Base-by-base conservation (phyloP, 2,797 vertebrate genomes). In the Pangasius sanitwongsei region DNA sequence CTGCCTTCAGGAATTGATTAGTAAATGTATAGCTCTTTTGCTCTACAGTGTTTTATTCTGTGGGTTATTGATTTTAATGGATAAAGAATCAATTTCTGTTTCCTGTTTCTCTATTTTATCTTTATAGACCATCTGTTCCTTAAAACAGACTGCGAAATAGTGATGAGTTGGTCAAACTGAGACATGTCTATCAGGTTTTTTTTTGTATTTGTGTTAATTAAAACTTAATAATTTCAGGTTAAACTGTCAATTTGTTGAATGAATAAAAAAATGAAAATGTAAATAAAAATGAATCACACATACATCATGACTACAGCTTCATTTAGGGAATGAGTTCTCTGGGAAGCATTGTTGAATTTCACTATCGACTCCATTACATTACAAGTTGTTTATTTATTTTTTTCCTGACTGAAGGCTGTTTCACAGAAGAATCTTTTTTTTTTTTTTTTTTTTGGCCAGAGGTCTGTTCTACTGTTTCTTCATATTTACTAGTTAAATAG, bases 401-500 rank as follows among this genome's bases (percentile, higher is more conserved):
- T 70, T 28, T 13, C 44, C 44, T 53, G 8, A 8, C 20, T 65
- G 41, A 84, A 84, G 18, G 55, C 37, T 65, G 8, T 34, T 25
- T 59, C 31, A 82, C 80, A n/a, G 25, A 31, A 77, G 44, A n/a
- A 8, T 18, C 12, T 23, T 44, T 70, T 41, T 23, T 25, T 70
- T 41, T 16, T 59, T 1, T 8, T 50, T 63, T 44, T 44, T 44
- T 44, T 44, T 44, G 31, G 12, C 23, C 23, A 37, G 31, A 41
- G 20, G 34, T 82, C 55, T 59, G 23, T n/a, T 72, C 23, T 59
- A 12, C 31, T 61, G 25, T 81, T 82, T 25, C 20, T 28, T 18
- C 20, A 16, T 31, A 3, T 57, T 85, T 28, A 63, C 72, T 87
- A 50, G 89, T 87, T 78, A 70, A 44, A 85, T 86, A 80, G 18